Evolutionary conservation across 2,797 vertebrate genomes (phyloP).

Genomic region (Sebastolobus alascanus): DNA sequence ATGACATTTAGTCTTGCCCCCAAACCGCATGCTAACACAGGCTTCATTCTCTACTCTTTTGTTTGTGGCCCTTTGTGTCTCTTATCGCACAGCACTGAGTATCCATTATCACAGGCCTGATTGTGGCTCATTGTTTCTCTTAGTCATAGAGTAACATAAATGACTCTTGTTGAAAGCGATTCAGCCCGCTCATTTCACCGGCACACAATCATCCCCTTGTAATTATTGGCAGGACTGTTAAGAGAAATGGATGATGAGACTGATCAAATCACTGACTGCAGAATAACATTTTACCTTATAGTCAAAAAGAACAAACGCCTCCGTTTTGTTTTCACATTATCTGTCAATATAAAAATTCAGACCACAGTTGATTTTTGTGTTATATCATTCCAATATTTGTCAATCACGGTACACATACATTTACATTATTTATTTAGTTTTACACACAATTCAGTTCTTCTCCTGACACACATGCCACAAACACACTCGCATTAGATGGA

Average conservation of each 20-base stretch:
- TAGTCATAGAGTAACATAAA: slow-evolving; percentile 32
- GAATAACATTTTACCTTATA: slow-evolving; percentile 13
- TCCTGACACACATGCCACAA: neutral
- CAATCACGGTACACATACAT: neutral
- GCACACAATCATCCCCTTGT: slow-evolving; percentile 30
- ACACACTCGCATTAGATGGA: neutral
- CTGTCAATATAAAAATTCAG: neutral
- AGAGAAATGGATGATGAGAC: slow-evolving; percentile 30
- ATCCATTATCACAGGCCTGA: slow-evolving; percentile 39
- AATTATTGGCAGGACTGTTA: slow-evolving; percentile 29
- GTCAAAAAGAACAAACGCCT: slow-evolving; percentile 3
- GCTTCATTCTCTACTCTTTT: slow-evolving; percentile 30
- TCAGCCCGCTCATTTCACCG: slow-evolving; percentile 28
- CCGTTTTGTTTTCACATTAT: slow-evolving; percentile 11
- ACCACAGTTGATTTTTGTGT: neutral
- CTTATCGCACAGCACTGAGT: slow-evolving; percentile 40
- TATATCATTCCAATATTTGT: neutral
- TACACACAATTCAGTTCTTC: neutral
- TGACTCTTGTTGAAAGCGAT: slow-evolving; percentile 49
- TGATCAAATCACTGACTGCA: slow-evolving; percentile 24
- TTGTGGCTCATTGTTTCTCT: slow-evolving; percentile 43
- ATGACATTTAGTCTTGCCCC: slow-evolving; percentile 57
- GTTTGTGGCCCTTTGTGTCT: slow-evolving; percentile 39
- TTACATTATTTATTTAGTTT: neutral
- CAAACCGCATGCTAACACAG: slow-evolving; percentile 42